These are phyloP conservation scores for Opisthograptis luteolata DNA, from an alignment of 2,888 invertebrate species.

Conservation along the genomic window DNA sequence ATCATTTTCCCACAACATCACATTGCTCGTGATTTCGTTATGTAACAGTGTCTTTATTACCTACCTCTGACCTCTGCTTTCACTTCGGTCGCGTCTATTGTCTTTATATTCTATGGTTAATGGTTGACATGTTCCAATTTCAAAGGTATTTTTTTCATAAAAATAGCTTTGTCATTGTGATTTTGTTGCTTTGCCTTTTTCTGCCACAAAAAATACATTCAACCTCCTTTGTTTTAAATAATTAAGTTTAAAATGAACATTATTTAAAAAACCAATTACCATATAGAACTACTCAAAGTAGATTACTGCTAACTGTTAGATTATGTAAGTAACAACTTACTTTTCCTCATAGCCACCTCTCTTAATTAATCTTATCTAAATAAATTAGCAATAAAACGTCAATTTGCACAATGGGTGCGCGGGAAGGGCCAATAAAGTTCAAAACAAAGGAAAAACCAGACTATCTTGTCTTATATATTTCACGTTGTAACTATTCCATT, in stretches of 20 bases:
- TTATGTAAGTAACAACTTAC: no score
- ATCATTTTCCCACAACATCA: slow-evolving; percentile 41
- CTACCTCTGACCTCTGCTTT: slow-evolving; percentile 39
- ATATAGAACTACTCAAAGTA: no score
- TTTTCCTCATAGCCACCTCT: neutral
- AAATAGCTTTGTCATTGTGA: neutral
- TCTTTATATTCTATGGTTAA: slow-evolving; percentile 28
- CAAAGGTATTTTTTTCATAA: slow-evolving; percentile 3
- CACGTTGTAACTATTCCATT: no score
- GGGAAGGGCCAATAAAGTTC: slow-evolving; percentile 17
- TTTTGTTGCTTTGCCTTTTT: neutral
- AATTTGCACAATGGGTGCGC: slow-evolving; percentile 8
- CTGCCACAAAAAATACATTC: no score
- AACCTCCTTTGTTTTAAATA: no score
- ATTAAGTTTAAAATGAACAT: no score
- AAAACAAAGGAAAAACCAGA: slow-evolving; percentile 24
- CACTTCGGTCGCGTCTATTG: slow-evolving; percentile 31
- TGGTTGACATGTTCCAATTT: slow-evolving; percentile 27
- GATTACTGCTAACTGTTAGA: no score
- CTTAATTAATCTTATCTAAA: slow-evolving; percentile 12
- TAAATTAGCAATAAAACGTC: slow-evolving; percentile 16
- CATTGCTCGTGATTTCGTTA: slow-evolving; percentile 48
- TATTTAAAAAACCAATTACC: no score
- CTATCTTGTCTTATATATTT: no score
- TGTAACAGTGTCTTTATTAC: slow-evolving; percentile 46